Conservation (phyloP, 37 sponge, comb jelly and placozoan genomes). For the Dysidea cf. avara region DNA sequence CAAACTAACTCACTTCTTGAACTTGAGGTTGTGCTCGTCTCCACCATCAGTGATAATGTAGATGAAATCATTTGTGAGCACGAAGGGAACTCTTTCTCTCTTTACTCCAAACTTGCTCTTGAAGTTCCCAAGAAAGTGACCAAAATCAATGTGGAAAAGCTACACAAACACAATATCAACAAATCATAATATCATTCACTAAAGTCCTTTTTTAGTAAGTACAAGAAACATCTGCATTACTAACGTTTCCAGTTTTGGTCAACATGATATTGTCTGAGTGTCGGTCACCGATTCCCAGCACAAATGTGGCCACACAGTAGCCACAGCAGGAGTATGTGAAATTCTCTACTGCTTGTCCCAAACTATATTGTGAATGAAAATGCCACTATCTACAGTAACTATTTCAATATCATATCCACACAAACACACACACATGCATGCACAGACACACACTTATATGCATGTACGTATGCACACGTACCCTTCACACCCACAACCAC, state of each 20-base stretch:
- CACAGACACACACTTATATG: background rate
- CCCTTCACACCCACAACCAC: too few species aligned
- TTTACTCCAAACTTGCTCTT: slow-evolving; percentile 96
- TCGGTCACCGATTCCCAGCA: slow-evolving; percentile 96
- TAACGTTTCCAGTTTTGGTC: slow-evolving; percentile 84
- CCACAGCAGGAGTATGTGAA: slow-evolving; percentile 95
- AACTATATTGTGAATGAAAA: slow-evolving; percentile 13
- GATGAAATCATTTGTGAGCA: slow-evolving; percentile 92
- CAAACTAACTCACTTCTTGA: slow-evolving; percentile 39
- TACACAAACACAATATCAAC: slow-evolving; percentile 12
- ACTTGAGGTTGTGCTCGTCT: slow-evolving; percentile 43
- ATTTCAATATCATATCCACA: slow-evolving; percentile 9
- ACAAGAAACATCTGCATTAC: background rate
- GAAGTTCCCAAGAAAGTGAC: slow-evolving; percentile 99
- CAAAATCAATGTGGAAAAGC: slow-evolving; percentile 99
- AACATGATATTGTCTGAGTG: slow-evolving; percentile 99
- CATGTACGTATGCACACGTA: background rate
- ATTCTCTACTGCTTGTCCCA: slow-evolving; percentile 86
- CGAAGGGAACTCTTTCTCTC: slow-evolving; percentile 96
- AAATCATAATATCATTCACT: background rate
- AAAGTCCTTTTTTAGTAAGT: background rate
- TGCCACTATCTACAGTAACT: background rate
- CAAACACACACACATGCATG: background rate
- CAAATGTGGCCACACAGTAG: slow-evolving; percentile 97
- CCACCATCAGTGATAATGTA: slow-evolving; percentile 86